phyloP scores from a whole-genome alignment of 2,888 invertebrate genomes.

The Polyommatus icarus region DNA sequence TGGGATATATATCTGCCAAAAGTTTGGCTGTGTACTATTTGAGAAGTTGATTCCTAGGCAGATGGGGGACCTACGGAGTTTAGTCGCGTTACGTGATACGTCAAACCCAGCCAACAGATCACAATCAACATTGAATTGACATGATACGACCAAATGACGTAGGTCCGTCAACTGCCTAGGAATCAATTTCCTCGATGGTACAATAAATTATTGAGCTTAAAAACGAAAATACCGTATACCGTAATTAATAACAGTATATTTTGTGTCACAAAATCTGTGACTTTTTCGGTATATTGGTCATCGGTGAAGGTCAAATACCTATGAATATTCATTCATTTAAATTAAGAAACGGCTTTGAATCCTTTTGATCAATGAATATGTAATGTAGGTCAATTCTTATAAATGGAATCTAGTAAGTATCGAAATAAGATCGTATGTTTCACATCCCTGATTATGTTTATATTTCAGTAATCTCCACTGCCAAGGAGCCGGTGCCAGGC shows the following conservation, averaged over 20 bases:
- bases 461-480: constrained; percentile 75
- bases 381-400: not conserved
- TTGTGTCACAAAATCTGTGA: not conserved
- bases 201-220: too few relatives aligned
- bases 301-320: not conserved
- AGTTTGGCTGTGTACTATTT: too few relatives aligned
- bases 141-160: too few relatives aligned
- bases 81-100: too few relatives aligned
- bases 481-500: constrained; percentile 80
- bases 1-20: too few relatives aligned
- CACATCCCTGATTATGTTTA: constrained; percentile 26
- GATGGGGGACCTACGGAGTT: too few relatives aligned
- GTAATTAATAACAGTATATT: not conserved
- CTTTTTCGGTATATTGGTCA: not conserved
- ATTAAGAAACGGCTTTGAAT: not conserved
- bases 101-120: too few relatives aligned
- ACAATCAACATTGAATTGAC: too few relatives aligned
- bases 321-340: not conserved
- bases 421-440: too few relatives aligned
- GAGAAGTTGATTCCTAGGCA: too few relatives aligned
- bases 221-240: not conserved
- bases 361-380: not conserved
- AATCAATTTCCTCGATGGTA: too few relatives aligned
- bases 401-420: not conserved
- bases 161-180: too few relatives aligned